Evolutionary conservation across 92 coral and sea anemone genomes (phyloP), one percentile per base, ranked within the genome.

Genomic region (Scolanthus callimorphus): DNA sequence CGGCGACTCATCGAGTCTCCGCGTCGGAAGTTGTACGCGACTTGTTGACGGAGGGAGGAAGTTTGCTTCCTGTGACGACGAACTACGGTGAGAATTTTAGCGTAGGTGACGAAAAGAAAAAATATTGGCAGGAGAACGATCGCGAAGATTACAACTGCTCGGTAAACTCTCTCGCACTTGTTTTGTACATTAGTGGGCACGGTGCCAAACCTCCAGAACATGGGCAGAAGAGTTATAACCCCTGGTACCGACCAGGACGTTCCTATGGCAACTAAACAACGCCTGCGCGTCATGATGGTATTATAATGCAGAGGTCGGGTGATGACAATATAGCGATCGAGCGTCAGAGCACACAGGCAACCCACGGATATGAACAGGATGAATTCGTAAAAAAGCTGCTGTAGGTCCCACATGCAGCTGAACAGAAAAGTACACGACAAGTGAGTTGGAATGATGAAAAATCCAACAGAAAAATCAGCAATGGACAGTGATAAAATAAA

Each of bases 361-460:
- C 63, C 63, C n/a, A 83, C 71, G 47, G 90, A 83, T 0, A 65
- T 67, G 57, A 70, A 77, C 34, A 83, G 73, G 30, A 79, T 71
- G 31, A 62, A 69, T 49, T 83, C 83, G 62, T 70, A 83, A 37
- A 70, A 59, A 47, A 65, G 34, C 13, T 31, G 53, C 20, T 76
- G 57, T 2, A 77, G 48, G 10, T 50, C 48, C 65, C 63, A 52
- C 31, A 53, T 62, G 20, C 88, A 81, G 28, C 37, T 38, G 4
- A 25, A 56, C 69, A 70, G 57, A 27, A 37, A 48, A 3, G 77
- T 62, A 23, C 81, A 74, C 39, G 54, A 43, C 20, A 55, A 46
- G 55, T 55, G 55, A 25, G 49, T 20, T 46, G 68, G 81, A 22
- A 69, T 65, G 24, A 74, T 20, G 25, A 65, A 41, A 29, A 61